Conservation (phyloP, 2,888 invertebrate species). For the Epinotia brunnichana region DNA sequence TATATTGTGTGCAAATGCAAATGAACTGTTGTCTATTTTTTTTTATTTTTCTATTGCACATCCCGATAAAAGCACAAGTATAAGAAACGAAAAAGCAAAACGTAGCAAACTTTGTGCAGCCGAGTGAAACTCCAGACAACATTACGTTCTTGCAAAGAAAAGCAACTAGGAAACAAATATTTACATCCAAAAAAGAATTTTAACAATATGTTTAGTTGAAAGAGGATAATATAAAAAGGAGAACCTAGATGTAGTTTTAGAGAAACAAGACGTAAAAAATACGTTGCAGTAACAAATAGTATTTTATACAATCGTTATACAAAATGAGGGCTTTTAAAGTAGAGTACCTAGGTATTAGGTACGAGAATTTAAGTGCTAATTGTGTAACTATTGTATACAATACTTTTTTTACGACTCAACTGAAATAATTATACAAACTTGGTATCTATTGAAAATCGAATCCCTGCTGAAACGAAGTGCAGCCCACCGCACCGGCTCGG, state of each 20-base stretch:
- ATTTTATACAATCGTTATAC: too few species aligned
- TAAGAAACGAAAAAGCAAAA: background rate
- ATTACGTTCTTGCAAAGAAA: conserved; percentile 12
- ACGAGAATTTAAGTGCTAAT: too few species aligned
- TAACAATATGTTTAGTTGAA: conserved; percentile 1
- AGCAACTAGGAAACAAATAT: conserved; percentile 15
- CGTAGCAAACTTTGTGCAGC: background rate
- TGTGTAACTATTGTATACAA: too few species aligned
- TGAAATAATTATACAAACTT: too few species aligned
- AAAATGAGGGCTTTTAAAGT: too few species aligned
- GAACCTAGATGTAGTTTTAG: background rate
- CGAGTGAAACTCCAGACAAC: background rate
- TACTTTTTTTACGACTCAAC: too few species aligned
- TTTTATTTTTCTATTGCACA: background rate
- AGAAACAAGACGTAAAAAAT: background rate
- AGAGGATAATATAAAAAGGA: background rate
- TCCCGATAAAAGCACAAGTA: background rate
- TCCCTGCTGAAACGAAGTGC: too few species aligned
- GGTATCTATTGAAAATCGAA: too few species aligned
- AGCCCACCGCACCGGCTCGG: too few species aligned
- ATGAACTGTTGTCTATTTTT: background rate
- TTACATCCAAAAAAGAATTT: background rate
- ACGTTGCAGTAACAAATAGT: too few species aligned
- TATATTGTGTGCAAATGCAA: background rate
- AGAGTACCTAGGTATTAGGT: too few species aligned